These are phyloP conservation scores for Cavia porcellus DNA, from an alignment of 2,113 vertebrate species.

Conservation along the genomic window DNA sequence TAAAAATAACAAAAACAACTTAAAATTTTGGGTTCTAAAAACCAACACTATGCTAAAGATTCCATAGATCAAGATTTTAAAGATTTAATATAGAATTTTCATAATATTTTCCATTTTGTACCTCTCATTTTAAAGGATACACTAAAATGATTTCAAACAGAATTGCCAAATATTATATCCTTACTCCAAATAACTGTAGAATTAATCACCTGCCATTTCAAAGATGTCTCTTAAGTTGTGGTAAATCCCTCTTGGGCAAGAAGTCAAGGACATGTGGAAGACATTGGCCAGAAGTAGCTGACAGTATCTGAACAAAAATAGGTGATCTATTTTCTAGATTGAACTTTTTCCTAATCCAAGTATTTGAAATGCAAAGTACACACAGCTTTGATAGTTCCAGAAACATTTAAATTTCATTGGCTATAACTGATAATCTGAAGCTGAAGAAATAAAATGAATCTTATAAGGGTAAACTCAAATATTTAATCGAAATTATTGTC, in stretches of 20 bases:
- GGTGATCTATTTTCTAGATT: slow-evolving; percentile 55
- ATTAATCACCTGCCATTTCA: slow-evolving; percentile 78
- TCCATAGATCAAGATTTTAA: slow-evolving; percentile 26
- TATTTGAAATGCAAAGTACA: slow-evolving; percentile 29
- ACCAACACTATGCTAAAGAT: slow-evolving; percentile 19
- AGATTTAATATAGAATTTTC: slow-evolving; percentile 40
- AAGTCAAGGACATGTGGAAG: slow-evolving; percentile 68
- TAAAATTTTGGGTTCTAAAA: slow-evolving; percentile 36
- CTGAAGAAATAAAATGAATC: slow-evolving; percentile 62
- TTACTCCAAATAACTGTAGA: slow-evolving; percentile 71
- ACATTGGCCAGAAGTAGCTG: slow-evolving; percentile 51
- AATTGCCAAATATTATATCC: slow-evolving; percentile 58
- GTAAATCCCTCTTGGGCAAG: slow-evolving; percentile 76
- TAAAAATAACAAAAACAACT: slow-evolving; percentile 50
- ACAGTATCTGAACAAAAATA: slow-evolving; percentile 67
- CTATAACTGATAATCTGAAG: slow-evolving; percentile 44
- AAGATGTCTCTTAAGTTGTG: slow-evolving; percentile 68
- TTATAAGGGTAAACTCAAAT: slow-evolving; percentile 48
- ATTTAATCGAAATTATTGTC: slow-evolving; percentile 46
- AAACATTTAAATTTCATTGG: slow-evolving; percentile 28
- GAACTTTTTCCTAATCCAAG: slow-evolving; percentile 61
- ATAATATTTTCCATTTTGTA: slow-evolving; percentile 50
- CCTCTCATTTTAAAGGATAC: slow-evolving; percentile 48
- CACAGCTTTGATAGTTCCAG: slow-evolving; percentile 57
- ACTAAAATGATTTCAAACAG: slow-evolving; percentile 61